phyloP scores from a whole-genome alignment of 2,113 vertebrate species.

The Recurvirostra avosetta region DNA sequence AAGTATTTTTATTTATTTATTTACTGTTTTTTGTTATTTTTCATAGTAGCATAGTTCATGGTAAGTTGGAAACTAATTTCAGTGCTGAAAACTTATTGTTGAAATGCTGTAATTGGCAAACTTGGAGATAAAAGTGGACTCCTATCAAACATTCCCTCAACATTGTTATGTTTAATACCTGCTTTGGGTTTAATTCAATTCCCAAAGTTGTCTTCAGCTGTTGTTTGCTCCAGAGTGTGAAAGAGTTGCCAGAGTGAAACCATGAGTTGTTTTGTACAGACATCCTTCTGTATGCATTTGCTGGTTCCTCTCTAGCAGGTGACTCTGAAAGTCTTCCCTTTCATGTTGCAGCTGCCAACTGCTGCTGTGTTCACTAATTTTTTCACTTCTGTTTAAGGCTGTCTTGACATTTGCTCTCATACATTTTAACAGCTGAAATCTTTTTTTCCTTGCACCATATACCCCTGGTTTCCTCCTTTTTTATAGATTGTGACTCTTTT shows the following conservation, averaged over 20 bases:
- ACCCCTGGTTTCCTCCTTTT: not conserved
- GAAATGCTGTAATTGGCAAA: not conserved
- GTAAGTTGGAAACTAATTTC: not conserved
- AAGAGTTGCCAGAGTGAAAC: not conserved
- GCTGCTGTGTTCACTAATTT: not conserved
- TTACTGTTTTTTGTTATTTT: not conserved
- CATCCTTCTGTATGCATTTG: not conserved
- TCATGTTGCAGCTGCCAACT: not conserved
- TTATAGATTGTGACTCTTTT: not conserved
- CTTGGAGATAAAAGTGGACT: not conserved
- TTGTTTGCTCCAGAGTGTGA: not conserved
- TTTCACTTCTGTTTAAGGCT: not conserved
- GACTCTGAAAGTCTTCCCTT: not conserved
- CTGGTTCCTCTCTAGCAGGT: not conserved
- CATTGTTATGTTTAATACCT: not conserved
- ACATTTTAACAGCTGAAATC: not conserved
- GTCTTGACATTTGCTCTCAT: not conserved
- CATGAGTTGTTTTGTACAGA: not conserved
- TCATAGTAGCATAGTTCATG: not conserved
- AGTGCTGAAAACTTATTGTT: not conserved
- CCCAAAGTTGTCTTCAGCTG: not conserved
- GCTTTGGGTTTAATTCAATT: not conserved
- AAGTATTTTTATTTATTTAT: no score
- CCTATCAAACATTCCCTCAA: rapidly evolving
- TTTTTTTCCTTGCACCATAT: not conserved